phyloP scores from a whole-genome alignment of 2,888 invertebrate genomes.

The Lycocerus yunnanus region DNA sequence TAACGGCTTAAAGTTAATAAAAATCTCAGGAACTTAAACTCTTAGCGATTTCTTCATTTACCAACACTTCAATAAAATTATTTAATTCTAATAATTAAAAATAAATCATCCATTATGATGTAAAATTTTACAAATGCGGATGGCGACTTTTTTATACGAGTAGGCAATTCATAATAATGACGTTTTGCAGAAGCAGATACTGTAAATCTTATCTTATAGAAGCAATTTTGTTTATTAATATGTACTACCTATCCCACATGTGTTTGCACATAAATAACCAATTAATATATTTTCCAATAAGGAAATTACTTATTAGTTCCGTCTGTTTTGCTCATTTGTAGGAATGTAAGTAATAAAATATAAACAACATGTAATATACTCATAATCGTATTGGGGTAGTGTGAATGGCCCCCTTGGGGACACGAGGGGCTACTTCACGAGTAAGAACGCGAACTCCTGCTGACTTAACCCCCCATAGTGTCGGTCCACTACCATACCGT shows the following conservation, averaged over 20 bases:
- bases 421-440: slow-evolving; percentile 42
- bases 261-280: neutral
- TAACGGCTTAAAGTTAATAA: slow-evolving; percentile 16
- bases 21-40: neutral
- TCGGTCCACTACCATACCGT: slow-evolving; percentile 39
- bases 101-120: neutral
- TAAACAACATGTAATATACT: slow-evolving; percentile 45
- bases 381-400: slow-evolving; percentile 42
- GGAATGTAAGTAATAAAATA: slow-evolving; percentile 24
- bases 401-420: slow-evolving; percentile 45
- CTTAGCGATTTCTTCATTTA: neutral
- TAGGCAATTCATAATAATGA: neutral
- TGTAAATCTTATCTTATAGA: neutral
- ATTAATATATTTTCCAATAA: neutral
- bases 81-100: neutral
- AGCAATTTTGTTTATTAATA: neutral
- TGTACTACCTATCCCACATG: neutral
- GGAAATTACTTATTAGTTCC: neutral
- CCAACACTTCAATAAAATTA: neutral
- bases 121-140: neutral
- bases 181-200: neutral
- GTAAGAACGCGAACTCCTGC: slow-evolving; percentile 38
- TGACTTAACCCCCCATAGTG: slow-evolving; percentile 33
- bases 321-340: neutral
- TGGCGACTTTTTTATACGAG: neutral